These are phyloP conservation scores for Apaloderma vittatum DNA, from an alignment of 2,113 vertebrate genomes.

Conservation along the genomic window DNA sequence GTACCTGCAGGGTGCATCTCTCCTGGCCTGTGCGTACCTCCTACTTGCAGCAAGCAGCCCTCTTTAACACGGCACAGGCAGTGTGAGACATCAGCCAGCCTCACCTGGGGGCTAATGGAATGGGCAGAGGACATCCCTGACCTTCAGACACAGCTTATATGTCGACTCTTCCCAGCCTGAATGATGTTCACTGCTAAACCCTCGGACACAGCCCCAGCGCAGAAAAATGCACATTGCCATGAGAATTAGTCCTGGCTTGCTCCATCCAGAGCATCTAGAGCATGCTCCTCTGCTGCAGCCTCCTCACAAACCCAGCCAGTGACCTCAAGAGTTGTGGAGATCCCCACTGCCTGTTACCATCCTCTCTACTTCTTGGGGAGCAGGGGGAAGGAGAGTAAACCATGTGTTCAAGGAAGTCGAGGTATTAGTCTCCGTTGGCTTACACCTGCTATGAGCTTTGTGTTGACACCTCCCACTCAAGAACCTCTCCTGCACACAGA, in stretches of 20 bases:
- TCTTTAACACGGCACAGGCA: neutral
- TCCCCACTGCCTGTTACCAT: neutral
- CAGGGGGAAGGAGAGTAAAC: neutral
- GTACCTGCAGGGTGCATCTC: neutral
- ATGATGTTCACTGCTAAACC: fast-evolving
- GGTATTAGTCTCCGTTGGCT: neutral
- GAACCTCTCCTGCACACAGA: neutral
- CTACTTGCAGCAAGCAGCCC: neutral
- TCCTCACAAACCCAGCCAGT: neutral
- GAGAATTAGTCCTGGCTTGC: neutral
- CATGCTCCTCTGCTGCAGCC: neutral
- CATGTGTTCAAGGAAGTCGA: neutral
- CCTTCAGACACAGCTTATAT: neutral
- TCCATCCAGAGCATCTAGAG: neutral
- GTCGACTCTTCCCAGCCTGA: neutral
- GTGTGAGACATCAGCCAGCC: neutral
- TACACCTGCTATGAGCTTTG: neutral
- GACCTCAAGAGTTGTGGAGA: neutral
- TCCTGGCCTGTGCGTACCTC: neutral
- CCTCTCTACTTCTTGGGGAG: neutral
- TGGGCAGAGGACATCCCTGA: fast-evolving
- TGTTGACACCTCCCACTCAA: neutral
- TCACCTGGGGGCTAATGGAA: neutral
- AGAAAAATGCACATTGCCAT: neutral
- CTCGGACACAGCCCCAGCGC: neutral